Evolutionary conservation across 2,797 vertebrate genomes (phyloP), one percentile per base, ranked within the genome.

Genomic region (Enteromius radiatus): DNA sequence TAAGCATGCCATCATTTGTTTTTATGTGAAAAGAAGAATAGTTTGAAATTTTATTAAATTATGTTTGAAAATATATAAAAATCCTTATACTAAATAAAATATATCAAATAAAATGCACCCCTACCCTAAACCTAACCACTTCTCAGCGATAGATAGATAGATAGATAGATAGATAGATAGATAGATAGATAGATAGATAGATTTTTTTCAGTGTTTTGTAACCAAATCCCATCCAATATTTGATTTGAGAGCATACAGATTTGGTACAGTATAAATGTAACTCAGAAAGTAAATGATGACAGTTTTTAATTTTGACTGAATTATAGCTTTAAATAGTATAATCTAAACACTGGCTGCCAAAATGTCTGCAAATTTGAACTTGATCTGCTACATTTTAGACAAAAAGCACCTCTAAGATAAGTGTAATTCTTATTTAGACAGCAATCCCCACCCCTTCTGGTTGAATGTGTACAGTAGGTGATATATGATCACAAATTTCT

Each of bases 381-480:
- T 73, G 28, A 73, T 52, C 19, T 33, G 45, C 10, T 73, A 14
- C 26, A 45, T 69, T 17, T 69, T 1, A 69, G 12, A 8, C 8
- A 26, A 69, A 47, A 45, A 19, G 14, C n/a, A 43, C n/a, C 67
- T 14, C 6, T 43, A 69, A 43, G 38, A 43, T 43, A 69, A 26
- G n/a, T 45, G 3, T 45, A 45, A 43, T 26, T 59, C 23, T 41
- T 41, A 45, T 26, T 45, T 10, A 47, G 26, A 47, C 43, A 41
- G 61, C 47, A 23, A 52, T 36, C 21, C 12, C 17, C 45, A 41
- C 33, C 14, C n/a, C 47, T 54, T 41, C n/a, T 54, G 10, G 23
- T 52, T 68, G 49, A 56, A 79, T 61, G 38, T 70, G 68, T 63
- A 63, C 38, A 80, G 54, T 21, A 69, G 17, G 5, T 79, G 65